A percentile compares a stretch with the other conserved stretches of the same genome.
These are phyloP conservation scores for Sebastes wilsoni DNA, from an alignment of 2,797 vertebrate species.

Conservation along the genomic window DNA sequence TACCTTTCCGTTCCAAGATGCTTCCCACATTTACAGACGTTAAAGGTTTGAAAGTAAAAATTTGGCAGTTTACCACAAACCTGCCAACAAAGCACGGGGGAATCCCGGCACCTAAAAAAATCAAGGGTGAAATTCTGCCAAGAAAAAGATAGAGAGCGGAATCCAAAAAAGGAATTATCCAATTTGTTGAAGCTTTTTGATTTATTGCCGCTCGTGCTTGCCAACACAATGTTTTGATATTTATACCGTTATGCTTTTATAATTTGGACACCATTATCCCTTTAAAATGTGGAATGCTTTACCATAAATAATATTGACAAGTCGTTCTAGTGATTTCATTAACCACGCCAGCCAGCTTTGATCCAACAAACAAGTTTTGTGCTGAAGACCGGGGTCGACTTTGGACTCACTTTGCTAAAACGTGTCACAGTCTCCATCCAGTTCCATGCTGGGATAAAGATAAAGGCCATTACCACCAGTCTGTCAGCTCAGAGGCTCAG, in stretches of 20 bases:
- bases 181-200: conserved; percentile 60
- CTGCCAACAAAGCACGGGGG: conserved; percentile 35
- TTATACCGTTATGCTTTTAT: background rate
- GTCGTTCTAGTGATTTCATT: background rate
- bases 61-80: conserved; percentile 40
- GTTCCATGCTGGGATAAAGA: conserved; percentile 13
- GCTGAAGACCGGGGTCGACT: background rate
- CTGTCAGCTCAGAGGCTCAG: conserved; percentile 17
- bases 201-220: conserved; percentile 41
- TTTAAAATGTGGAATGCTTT: background rate
- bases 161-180: conserved; percentile 58
- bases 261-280: conserved; percentile 6
- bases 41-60: conserved; percentile 34
- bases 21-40: conserved; percentile 18
- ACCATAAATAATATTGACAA: background rate
- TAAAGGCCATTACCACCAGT: conserved; percentile 22
- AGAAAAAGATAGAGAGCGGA: conserved; percentile 42
- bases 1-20: conserved; percentile 25
- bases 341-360: background rate
- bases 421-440: background rate
- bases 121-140: conserved; percentile 34
- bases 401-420: conserved; percentile 20
- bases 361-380: background rate
- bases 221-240: conserved; percentile 47
- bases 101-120: conserved; percentile 45